Conservation (phyloP, 2,113 vertebrate genomes). For the Condylura cristata region DNA sequence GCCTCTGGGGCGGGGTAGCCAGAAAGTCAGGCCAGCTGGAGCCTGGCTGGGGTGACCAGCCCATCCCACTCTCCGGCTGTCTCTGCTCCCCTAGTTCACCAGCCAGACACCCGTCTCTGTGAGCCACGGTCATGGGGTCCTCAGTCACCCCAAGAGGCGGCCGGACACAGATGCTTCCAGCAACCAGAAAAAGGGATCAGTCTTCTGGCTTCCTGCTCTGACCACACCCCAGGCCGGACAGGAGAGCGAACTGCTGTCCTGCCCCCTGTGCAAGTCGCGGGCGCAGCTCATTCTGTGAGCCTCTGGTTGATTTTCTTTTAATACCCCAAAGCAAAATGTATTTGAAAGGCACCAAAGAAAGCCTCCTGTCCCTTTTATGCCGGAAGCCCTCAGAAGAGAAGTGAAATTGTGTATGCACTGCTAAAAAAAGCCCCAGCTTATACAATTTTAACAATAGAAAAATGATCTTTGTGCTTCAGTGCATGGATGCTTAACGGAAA, state of each 20-base stretch:
- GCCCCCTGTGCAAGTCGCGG: background rate
- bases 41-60: background rate
- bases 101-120: background rate
- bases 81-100: background rate
- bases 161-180: background rate
- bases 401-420: slow-evolving; percentile 78
- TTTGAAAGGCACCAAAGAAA: slow-evolving; percentile 60
- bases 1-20: background rate
- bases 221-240: background rate
- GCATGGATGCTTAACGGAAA: slow-evolving; percentile 80
- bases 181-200: background rate
- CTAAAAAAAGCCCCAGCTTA: slow-evolving; percentile 84
- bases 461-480: slow-evolving; percentile 87
- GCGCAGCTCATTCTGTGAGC: background rate
- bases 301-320: slow-evolving; percentile 48
- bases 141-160: background rate
- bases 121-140: accelerated
- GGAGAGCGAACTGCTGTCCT: accelerated
- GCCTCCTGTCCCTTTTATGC: slow-evolving; percentile 70
- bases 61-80: background rate
- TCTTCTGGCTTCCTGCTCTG: background rate
- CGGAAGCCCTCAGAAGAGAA: slow-evolving; percentile 65
- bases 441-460: slow-evolving; percentile 87
- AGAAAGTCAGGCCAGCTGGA: background rate
- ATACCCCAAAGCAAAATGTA: slow-evolving; percentile 78